Conservation (phyloP, 2,113 vertebrate species). For the Pavo muticus region DNA sequence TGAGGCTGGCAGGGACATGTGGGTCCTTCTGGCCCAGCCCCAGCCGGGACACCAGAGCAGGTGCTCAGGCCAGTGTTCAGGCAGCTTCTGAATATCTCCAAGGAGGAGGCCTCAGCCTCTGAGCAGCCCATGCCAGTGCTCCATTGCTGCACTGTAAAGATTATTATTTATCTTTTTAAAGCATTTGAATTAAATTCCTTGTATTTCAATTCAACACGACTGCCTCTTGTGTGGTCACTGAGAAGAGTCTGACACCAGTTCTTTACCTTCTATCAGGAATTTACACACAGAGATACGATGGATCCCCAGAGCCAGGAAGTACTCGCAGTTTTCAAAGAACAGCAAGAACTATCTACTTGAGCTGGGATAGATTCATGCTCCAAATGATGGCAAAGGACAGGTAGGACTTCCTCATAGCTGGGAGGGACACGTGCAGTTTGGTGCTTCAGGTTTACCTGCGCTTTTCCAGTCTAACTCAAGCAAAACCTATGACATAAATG, state of each 20-base stretch:
- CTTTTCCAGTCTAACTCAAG: neutral
- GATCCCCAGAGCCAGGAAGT: neutral
- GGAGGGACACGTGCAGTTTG: neutral
- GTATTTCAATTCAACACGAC: neutral
- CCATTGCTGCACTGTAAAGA: neutral
- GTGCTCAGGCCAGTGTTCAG: neutral
- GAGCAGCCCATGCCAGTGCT: neutral
- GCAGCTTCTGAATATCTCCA: neutral
- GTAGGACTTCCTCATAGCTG: neutral
- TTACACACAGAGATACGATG: neutral
- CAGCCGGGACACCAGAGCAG: neutral
- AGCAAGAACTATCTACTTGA: neutral
- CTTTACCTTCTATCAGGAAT: rapidly evolving
- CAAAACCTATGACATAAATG: neutral
- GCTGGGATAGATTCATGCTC: neutral
- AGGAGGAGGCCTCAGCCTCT: neutral
- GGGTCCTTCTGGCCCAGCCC: neutral
- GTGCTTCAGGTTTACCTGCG: neutral
- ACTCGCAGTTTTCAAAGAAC: neutral
- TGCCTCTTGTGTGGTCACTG: neutral
- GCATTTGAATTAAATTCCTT: neutral
- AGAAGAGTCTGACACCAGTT: neutral
- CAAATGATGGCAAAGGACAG: neutral
- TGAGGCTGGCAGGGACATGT: neutral
- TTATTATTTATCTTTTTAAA: neutral